These are phyloP conservation scores for Triplophysa rosa DNA, from an alignment of 2,113 vertebrate species.

Conservation along the genomic window DNA sequence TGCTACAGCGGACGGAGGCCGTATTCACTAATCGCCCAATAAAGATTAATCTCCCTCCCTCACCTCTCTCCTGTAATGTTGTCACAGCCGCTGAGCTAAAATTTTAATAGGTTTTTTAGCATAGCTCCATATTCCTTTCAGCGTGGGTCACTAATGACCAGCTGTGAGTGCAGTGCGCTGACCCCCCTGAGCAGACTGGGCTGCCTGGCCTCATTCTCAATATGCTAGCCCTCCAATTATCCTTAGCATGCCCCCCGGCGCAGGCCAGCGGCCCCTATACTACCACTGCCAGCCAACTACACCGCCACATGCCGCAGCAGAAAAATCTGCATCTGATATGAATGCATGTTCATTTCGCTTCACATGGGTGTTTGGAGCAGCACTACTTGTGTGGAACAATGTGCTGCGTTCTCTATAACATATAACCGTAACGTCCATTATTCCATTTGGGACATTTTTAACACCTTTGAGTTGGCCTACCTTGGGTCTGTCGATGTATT, in stretches of 20 bases:
- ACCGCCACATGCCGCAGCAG: conserved; percentile 16
- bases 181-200: conserved; percentile 48
- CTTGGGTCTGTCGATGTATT: too few species aligned
- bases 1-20: conserved; percentile 17
- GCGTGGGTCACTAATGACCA: conserved; percentile 55
- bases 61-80: conserved; percentile 49
- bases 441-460: neutral
- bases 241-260: conserved; percentile 52
- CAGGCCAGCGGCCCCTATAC: conserved; percentile 47
- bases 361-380: conserved; percentile 2
- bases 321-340: conserved; percentile 41
- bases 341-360: conserved; percentile 32
- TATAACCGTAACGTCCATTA: conserved; percentile 4
- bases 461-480: neutral
- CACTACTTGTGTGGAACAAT: conserved; percentile 7
- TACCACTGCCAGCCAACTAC: conserved; percentile 16
- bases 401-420: neutral
- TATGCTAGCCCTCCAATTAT: conserved; percentile 58
- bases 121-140: conserved; percentile 53
- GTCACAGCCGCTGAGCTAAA: conserved; percentile 51
- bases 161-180: conserved; percentile 32
- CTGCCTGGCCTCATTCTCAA: conserved; percentile 48
- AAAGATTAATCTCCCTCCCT: conserved; percentile 55
- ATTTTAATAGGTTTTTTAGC: conserved; percentile 52
- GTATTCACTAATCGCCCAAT: conserved; percentile 43